Percentiles rank a stretch among this genome's conserved stretches.
Evolutionary conservation across 2,888 invertebrate genomes (phyloP).

Genomic region (Habroteleia sp.): DNA sequence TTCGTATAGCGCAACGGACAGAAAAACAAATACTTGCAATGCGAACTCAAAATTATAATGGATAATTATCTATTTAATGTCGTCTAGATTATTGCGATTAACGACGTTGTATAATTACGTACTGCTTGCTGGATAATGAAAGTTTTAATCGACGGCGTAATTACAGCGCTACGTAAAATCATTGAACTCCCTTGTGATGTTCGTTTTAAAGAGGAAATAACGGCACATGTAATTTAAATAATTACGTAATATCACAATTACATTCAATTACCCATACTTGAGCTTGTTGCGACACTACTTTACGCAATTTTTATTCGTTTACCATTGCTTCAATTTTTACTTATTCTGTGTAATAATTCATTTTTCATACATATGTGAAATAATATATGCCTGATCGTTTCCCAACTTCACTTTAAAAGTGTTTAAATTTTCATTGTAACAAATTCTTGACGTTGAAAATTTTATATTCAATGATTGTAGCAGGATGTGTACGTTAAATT

Average conservation of each 20-base stretch:
- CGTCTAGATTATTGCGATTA: conserved; percentile 58
- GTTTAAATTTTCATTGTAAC: too few species aligned
- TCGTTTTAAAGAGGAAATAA: conserved; percentile 57
- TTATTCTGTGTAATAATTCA: too few species aligned
- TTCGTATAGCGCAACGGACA: conserved; percentile 7
- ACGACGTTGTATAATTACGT: conserved; percentile 60
- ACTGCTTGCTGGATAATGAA: conserved; percentile 56
- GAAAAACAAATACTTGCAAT: conserved; percentile 40
- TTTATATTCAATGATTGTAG: too few species aligned
- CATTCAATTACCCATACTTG: conserved; percentile 37
- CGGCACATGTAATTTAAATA: conserved; percentile 50
- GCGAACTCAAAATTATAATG: conserved; percentile 45
- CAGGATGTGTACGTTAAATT: too few species aligned
- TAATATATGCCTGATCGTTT: too few species aligned
- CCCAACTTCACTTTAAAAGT: too few species aligned
- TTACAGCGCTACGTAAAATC: conserved; percentile 57
- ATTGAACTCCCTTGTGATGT: conserved; percentile 47
- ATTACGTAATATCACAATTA: conserved; percentile 53
- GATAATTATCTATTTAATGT: conserved; percentile 59
- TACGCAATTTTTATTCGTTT: too few species aligned
- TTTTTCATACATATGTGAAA: too few species aligned
- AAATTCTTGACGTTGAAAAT: too few species aligned
- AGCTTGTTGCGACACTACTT: conserved; percentile 1
- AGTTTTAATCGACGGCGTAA: conserved; percentile 62
- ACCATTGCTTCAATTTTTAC: background rate